phyloP scores from a whole-genome alignment of 2,888 invertebrate genomes.

The Drosophila paracracens region DNA sequence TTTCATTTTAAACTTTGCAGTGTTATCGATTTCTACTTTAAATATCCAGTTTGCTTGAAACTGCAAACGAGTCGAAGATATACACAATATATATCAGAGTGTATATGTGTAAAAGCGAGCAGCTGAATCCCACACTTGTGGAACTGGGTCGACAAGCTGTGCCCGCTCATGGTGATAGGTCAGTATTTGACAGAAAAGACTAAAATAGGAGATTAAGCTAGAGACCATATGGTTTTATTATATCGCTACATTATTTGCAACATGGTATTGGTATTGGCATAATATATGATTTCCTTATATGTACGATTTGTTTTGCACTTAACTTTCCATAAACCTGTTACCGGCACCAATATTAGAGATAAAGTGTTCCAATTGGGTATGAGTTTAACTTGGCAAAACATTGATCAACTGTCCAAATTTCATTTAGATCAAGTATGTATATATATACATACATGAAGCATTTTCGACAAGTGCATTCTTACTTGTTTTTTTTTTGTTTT shows the following conservation, averaged over 20 bases:
- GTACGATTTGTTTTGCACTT: background rate
- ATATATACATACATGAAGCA: background rate
- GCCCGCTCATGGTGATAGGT: background rate
- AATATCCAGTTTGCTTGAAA: background rate
- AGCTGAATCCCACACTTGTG: background rate
- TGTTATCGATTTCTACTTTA: background rate
- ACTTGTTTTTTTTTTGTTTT: conserved; percentile 13
- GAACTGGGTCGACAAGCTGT: background rate
- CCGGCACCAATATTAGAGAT: background rate
- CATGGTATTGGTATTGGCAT: background rate
- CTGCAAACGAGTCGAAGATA: too few species aligned
- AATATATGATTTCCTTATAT: background rate
- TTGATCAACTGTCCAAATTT: background rate
- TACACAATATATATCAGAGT: background rate
- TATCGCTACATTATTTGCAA: background rate
- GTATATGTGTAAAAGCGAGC: background rate
- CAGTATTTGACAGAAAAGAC: background rate
- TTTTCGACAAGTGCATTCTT: conserved; percentile 12
- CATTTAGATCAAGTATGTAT: background rate
- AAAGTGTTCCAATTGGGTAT: background rate
- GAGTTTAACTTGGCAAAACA: background rate
- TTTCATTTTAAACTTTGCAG: background rate
- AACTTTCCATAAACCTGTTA: background rate
- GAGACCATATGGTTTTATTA: background rate
- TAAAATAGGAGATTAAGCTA: background rate